Percentiles rank a stretch among this genome's conserved stretches.
Conservation (phyloP, 1,140 invertebrate species). For the Eulimnadia texana region DNA sequence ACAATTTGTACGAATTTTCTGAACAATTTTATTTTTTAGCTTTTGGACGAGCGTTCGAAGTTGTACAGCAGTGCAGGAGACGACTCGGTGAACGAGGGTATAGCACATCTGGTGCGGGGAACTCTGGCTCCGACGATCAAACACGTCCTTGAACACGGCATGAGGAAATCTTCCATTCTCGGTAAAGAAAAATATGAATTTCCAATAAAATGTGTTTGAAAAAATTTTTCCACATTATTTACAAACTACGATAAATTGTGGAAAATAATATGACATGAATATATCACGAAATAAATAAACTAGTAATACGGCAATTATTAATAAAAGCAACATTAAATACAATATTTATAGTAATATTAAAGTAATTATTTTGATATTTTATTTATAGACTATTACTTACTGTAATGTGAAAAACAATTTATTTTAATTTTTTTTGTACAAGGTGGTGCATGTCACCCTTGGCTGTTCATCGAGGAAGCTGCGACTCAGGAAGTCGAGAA, state of each 20-base stretch:
- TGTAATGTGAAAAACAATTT: too few relatives aligned
- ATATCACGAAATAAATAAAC: too few relatives aligned
- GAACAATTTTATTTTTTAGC: slow-evolving; percentile 32
- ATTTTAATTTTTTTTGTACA: slow-evolving; percentile 24
- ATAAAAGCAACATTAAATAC: too few relatives aligned
- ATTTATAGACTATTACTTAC: too few relatives aligned
- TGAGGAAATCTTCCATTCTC: slow-evolving; percentile 70
- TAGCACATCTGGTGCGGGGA: slow-evolving; percentile 90
- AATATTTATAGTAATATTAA: too few relatives aligned
- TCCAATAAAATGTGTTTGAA: too few relatives aligned
- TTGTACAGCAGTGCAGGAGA: slow-evolving; percentile 92
- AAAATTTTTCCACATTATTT: too few relatives aligned
- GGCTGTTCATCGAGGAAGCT: slow-evolving; percentile 78
- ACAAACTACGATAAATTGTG: too few relatives aligned
- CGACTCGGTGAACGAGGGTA: slow-evolving; percentile 87
- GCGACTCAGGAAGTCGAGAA: slow-evolving; percentile 90
- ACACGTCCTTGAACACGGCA: slow-evolving; percentile 88
- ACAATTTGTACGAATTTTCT: too few relatives aligned
- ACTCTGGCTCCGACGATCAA: slow-evolving; percentile 86
- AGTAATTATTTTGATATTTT: too few relatives aligned
- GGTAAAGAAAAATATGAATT: slow-evolving; percentile 27
- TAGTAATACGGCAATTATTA: too few relatives aligned
- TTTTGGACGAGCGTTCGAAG: slow-evolving; percentile 93
- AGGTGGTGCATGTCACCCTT: slow-evolving; percentile 89
- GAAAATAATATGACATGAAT: too few relatives aligned